A percentile compares a stretch with the other conserved stretches of the same genome.
Conservation (phyloP, 2,888 invertebrate species). For the Thelaira solivaga region DNA sequence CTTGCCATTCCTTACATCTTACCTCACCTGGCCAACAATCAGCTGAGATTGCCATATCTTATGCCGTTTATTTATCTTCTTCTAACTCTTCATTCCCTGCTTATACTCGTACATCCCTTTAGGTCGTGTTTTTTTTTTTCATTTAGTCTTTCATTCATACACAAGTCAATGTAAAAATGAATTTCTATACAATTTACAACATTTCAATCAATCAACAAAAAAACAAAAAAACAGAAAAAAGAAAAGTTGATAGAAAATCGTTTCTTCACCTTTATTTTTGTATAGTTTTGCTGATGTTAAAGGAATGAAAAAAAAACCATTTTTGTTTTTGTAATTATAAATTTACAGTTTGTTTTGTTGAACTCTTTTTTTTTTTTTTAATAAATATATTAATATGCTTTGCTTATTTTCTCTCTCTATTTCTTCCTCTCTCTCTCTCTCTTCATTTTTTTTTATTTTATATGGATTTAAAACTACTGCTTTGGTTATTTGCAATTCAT, state of each 20-base stretch:
- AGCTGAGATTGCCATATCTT: constrained; percentile 27
- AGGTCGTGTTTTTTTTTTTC: background rate
- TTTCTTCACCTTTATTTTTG: constrained; percentile 48
- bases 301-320: too few species aligned
- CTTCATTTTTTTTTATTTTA: too few species aligned
- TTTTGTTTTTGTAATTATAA: constrained; percentile 3
- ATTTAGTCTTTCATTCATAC: background rate
- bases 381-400: constrained; percentile 42
- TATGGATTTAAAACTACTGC: too few species aligned
- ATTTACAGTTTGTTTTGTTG: too few species aligned
- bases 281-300: background rate
- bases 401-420: constrained; percentile 60
- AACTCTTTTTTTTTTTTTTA: background rate
- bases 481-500: constrained; percentile 5
- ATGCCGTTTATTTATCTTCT: constrained; percentile 24
- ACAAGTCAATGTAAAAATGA: constrained; percentile 23
- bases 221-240: background rate
- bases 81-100: constrained; percentile 5
- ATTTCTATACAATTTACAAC: constrained; percentile 52
- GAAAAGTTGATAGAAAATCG: constrained; percentile 33
- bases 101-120: background rate
- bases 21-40: background rate
- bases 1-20: too few species aligned
- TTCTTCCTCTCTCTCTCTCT: constrained; percentile 13
- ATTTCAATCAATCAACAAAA: constrained; percentile 55